Conservation (phyloP, 2,888 invertebrate species). For the Unio pictorum region DNA sequence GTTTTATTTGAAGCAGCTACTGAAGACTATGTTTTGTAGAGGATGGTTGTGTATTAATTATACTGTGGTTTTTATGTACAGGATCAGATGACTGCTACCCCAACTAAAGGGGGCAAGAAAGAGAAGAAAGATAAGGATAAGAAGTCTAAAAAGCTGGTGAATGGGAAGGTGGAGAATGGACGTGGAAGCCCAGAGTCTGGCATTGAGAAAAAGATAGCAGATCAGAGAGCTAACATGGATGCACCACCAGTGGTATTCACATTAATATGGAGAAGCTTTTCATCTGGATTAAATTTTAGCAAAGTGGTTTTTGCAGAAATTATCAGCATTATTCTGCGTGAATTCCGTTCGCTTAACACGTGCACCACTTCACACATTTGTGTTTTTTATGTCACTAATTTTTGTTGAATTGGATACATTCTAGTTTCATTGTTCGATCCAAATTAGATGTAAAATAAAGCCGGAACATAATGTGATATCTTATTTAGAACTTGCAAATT, state of each 20-base stretch:
- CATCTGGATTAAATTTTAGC: neutral
- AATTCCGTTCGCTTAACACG: no score
- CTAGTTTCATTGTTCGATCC: no score
- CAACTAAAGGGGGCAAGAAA: constrained; percentile 50
- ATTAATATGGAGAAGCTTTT: neutral
- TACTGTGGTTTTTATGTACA: constrained; percentile 12
- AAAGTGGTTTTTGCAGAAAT: neutral
- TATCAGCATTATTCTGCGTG: neutral
- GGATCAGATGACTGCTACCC: constrained; percentile 52
- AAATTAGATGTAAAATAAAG: no score
- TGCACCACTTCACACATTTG: no score
- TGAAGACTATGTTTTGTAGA: no score
- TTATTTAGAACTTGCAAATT: no score
- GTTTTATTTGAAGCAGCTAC: no score
- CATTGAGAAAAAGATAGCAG: constrained; percentile 64
- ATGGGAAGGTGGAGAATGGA: constrained; percentile 43
- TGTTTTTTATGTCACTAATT: no score
- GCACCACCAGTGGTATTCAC: constrained; percentile 52
- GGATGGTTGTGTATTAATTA: no score
- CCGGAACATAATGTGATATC: no score
- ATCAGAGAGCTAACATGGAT: constrained; percentile 56
- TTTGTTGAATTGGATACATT: no score
- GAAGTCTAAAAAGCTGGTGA: constrained; percentile 35
- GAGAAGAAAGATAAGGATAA: constrained; percentile 47
- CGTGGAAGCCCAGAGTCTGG: constrained; percentile 58